Conservation (phyloP, 2,797 vertebrate species). For the Sebastes cheni region DNA sequence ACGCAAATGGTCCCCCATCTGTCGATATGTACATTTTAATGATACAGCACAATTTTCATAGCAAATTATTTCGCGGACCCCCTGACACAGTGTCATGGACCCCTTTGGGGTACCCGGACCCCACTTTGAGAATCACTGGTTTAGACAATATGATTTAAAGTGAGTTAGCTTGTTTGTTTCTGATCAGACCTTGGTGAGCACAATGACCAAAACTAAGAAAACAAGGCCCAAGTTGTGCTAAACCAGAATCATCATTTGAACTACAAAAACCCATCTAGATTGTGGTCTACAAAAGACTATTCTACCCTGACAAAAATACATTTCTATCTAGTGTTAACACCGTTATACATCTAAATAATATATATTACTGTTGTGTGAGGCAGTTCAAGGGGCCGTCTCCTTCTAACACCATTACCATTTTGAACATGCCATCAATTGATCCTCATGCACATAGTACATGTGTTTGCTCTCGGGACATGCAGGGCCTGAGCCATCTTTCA, state of each 20-base stretch:
- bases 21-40: no score
- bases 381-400: neutral
- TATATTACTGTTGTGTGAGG: neutral
- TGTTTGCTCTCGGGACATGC: neutral
- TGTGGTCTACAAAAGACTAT: neutral
- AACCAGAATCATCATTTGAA: neutral
- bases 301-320: neutral
- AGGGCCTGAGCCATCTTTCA: neutral
- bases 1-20: no score
- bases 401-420: conserved; percentile 7
- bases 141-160: neutral
- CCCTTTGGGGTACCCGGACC: no score
- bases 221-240: neutral
- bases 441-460: neutral
- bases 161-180: neutral
- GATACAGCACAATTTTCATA: no score
- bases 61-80: no score
- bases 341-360: neutral
- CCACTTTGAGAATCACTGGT: no score
- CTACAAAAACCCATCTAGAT: neutral
- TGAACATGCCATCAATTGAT: conserved; percentile 29
- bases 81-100: no score
- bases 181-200: neutral
- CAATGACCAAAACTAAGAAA: neutral
- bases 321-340: no score